These are phyloP conservation scores for Pammene fasciana DNA, from an alignment of 2,888 invertebrate genomes.

Conservation along the genomic window DNA sequence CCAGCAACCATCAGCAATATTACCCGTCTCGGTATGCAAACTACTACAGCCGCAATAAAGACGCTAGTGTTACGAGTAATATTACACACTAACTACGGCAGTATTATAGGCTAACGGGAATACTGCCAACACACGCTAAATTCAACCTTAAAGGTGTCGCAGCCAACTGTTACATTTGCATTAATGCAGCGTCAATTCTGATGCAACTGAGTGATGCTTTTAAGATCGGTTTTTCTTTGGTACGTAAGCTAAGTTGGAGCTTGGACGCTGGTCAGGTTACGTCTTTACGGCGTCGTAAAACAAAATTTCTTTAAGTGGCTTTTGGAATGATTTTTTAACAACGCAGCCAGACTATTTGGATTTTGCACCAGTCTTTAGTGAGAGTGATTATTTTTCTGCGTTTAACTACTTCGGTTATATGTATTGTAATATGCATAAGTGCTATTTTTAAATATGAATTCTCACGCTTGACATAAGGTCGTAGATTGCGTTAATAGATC, in stretches of 20 bases:
- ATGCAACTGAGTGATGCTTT: neutral
- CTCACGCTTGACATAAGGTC: too few relatives aligned
- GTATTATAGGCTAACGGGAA: slow-evolving; percentile 24
- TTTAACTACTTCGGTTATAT: neutral
- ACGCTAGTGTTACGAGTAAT: slow-evolving; percentile 32
- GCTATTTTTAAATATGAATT: neutral
- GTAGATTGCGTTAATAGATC: too few relatives aligned
- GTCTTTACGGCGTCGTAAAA: slow-evolving; percentile 32
- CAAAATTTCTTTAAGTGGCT: slow-evolving; percentile 28
- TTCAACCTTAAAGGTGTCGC: neutral
- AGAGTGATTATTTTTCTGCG: slow-evolving; percentile 10
- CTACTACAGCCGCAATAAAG: slow-evolving; percentile 28
- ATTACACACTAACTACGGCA: slow-evolving; percentile 31
- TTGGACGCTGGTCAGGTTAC: slow-evolving; percentile 20
- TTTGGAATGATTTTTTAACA: slow-evolving; percentile 28
- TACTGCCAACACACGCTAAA: neutral
- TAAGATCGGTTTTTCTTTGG: slow-evolving; percentile 4
- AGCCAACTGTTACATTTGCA: slow-evolving; percentile 1
- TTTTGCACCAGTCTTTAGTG: slow-evolving; percentile 9
- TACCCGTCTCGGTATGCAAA: slow-evolving; percentile 27
- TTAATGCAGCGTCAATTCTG: neutral
- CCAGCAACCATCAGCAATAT: slow-evolving; percentile 25
- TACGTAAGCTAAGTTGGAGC: neutral
- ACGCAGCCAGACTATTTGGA: slow-evolving; percentile 8
- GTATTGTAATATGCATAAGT: neutral